These are phyloP conservation scores for Labrus mixtus DNA, from an alignment of 2,113 vertebrate genomes.

Conservation along the genomic window DNA sequence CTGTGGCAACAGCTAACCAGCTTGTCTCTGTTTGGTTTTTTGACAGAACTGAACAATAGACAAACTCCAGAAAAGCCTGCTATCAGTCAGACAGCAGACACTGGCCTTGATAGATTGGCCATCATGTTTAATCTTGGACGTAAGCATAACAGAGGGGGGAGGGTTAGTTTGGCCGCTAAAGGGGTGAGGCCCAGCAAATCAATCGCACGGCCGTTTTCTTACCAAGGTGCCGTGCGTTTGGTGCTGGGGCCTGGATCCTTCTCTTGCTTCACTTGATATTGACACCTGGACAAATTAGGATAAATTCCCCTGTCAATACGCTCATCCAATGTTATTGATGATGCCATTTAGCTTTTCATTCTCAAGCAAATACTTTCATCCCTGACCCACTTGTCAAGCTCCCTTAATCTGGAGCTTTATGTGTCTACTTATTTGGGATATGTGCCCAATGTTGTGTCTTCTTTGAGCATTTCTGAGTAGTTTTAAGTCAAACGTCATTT, in stretches of 20 bases:
- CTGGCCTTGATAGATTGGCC: constrained; percentile 63
- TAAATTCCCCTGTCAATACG: constrained; percentile 83
- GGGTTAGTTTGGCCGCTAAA: constrained; percentile 46
- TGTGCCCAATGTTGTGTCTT: not conserved
- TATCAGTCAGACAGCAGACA: constrained; percentile 47
- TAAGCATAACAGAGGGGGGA: constrained; percentile 14
- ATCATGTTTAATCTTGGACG: constrained; percentile 65
- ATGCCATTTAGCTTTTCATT: constrained; percentile 77
- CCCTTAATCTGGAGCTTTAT: constrained; percentile 37
- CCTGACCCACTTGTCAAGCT: constrained; percentile 44
- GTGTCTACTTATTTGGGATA: not conserved
- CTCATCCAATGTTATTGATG: constrained; percentile 81
- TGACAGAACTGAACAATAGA: constrained; percentile 30
- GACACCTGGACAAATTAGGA: constrained; percentile 84
- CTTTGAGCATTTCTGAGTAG: not conserved
- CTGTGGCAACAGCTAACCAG: not conserved
- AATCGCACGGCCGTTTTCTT: constrained; percentile 55
- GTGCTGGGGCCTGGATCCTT: constrained; percentile 2
- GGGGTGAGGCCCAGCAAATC: constrained; percentile 64
- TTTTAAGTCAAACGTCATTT: not conserved
- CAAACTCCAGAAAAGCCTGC: constrained; percentile 29
- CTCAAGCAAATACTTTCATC: constrained; percentile 53
- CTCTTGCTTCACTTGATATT: constrained; percentile 76
- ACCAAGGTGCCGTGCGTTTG: constrained; percentile 39
- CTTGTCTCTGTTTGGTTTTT: constrained; percentile 28